Evolutionary conservation across 2,113 vertebrate species (phyloP), one percentile per base, ranked within the genome.

Genomic region (Pogonocichla stellata): DNA sequence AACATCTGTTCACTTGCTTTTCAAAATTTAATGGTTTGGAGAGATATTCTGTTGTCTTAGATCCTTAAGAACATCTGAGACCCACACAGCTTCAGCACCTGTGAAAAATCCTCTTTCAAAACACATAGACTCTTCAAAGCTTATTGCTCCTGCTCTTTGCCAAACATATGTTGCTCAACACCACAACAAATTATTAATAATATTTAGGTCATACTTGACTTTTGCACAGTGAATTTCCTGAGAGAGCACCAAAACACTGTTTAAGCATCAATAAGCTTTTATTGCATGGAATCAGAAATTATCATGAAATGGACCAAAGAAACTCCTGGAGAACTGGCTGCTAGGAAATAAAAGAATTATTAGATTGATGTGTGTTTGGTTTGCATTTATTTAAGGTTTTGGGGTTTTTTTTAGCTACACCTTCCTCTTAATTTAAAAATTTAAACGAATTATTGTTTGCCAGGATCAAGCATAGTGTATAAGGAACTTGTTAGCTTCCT

Each of bases 21-120:
- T 98, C 98, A 98, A 92, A 97, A 92, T 98, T 98, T 98, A 98
- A 98, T 97, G 93, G 93, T 95, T 98, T 98, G 96, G 97, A 98
- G 93, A 97, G 95, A 97, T 80, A 92, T 96, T 97, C 96, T 98
- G 98, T 98, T 98, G 97, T 98, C 98, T 98, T 97, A 98, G 97
- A 98, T 98, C 97, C 97, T 97, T 96, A 97, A 97, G 97, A 98
- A 97, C 98, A 98, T 98, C 98, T 98, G 98, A 98, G 98, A 92
- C 98, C 95, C 95, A 92, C 23, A 18, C 74, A 92, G 92, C 91
- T 93, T 95, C 73, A 64, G 86, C 98, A 98, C 98, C 98, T 98
- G 98, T 97, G 97, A 96, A 96, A 96, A 86, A 85, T 92, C 19
- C 57, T 83, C 80, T 96, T 91, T 90, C 92, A 95, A 98, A 97